These are phyloP conservation scores for Nyctibius bracteatus DNA, from an alignment of 2,113 vertebrate species.

Conservation along the genomic window DNA sequence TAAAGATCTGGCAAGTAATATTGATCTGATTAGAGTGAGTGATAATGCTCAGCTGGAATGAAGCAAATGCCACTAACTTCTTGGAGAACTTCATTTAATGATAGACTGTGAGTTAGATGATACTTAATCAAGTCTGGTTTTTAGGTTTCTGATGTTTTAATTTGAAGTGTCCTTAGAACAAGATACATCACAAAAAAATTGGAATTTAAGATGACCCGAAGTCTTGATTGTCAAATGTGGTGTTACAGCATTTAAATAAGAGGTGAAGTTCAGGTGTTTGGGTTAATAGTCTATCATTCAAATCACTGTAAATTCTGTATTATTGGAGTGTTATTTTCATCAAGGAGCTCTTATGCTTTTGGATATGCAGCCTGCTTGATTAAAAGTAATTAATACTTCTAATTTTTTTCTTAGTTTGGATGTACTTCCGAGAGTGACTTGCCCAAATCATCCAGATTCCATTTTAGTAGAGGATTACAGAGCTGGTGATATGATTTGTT, in stretches of 20 bases:
- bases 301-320: neutral
- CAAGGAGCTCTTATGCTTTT: neutral
- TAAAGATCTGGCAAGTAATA: neutral
- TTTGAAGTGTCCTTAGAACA: neutral
- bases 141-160: neutral
- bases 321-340: neutral
- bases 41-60: neutral
- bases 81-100: neutral
- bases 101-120: neutral
- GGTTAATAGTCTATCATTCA: neutral
- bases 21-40: neutral
- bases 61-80: rapidly evolving
- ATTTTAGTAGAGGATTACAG: constrained; percentile 97
- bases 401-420: constrained; percentile 78
- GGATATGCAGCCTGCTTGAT: neutral
- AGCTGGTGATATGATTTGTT: constrained; percentile 99
- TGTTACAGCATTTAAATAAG: neutral
- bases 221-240: neutral
- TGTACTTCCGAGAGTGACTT: constrained; percentile 89
- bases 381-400: neutral
- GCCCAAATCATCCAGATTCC: constrained; percentile 96
- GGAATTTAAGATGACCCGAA: neutral
- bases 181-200: neutral
- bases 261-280: neutral
- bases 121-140: neutral